Conservation (phyloP, 2,113 vertebrate genomes). For the Triplophysa dalaica region DNA sequence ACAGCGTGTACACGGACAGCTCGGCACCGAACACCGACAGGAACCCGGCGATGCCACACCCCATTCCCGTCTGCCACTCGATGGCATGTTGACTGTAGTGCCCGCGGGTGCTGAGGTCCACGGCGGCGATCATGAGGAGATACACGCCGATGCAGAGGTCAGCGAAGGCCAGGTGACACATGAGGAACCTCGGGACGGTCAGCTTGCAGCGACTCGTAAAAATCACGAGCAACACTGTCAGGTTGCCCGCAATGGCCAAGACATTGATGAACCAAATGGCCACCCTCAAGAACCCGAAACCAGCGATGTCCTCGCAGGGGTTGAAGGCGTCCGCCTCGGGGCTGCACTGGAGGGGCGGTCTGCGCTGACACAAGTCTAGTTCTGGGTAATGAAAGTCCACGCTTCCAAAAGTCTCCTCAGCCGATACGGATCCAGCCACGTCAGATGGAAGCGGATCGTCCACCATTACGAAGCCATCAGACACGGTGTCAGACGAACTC, state of each 20-base stretch:
- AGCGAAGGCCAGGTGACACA: constrained; percentile 84
- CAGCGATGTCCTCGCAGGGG: constrained; percentile 83
- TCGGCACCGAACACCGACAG: constrained; percentile 83
- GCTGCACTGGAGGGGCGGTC: constrained; percentile 68
- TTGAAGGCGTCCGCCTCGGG: constrained; percentile 82
- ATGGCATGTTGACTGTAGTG: constrained; percentile 84
- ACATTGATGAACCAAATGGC: constrained; percentile 84
- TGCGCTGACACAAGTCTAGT: constrained; percentile 66
- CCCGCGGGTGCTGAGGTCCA: constrained; percentile 76
- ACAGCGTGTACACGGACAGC: constrained; percentile 81
- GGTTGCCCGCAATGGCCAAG: constrained; percentile 78
- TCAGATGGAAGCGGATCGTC: constrained; percentile 30
- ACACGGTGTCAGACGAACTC: background rate
- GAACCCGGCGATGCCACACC: constrained; percentile 77
- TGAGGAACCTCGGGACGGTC: constrained; percentile 82
- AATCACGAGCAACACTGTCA: constrained; percentile 76
- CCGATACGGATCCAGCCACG: background rate
- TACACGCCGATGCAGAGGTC: constrained; percentile 84
- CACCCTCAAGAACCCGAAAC: constrained; percentile 78
- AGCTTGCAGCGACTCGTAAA: constrained; percentile 77
- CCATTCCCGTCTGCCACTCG: constrained; percentile 81
- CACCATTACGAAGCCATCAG: constrained; percentile 1
- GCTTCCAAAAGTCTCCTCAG: constrained; percentile 45
- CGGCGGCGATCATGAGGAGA: constrained; percentile 79
- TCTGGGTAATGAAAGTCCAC: constrained; percentile 66